Evolutionary conservation across 2,888 invertebrate species (phyloP).

Genomic region (Aphodius sticticus): DNA sequence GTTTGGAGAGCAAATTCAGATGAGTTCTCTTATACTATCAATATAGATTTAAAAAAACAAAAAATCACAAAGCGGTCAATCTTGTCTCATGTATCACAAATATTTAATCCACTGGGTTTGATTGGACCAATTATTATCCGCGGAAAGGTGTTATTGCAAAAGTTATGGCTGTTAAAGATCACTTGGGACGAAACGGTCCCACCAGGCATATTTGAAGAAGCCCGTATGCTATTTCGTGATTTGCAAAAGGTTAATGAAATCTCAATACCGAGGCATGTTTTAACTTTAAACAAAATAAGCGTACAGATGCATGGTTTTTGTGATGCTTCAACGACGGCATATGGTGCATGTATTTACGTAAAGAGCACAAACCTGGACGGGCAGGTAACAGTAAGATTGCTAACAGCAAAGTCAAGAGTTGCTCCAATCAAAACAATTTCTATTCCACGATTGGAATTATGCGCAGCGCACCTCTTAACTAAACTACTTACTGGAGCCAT

Average conservation of each 20-base stretch:
- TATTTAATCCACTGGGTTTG: slow-evolving; percentile 7
- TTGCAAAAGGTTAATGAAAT: background rate
- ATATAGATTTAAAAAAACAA: background rate
- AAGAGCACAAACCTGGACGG: background rate
- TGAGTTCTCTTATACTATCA: background rate
- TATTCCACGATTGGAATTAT: slow-evolving; percentile 29
- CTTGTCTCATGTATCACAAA: background rate
- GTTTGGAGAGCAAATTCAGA: slow-evolving; percentile 1
- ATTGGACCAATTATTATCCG: background rate
- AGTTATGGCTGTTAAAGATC: background rate
- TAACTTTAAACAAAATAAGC: background rate
- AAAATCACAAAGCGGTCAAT: background rate
- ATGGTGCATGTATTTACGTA: slow-evolving; percentile 29
- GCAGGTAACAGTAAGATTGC: slow-evolving; percentile 8
- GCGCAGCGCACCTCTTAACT: slow-evolving; percentile 27
- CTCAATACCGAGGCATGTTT: background rate
- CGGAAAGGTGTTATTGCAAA: background rate
- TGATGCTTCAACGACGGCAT: slow-evolving; percentile 9
- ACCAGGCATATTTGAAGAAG: background rate
- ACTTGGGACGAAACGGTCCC: background rate
- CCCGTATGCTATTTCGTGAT: background rate
- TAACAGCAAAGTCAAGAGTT: slow-evolving; percentile 24
- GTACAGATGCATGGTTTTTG: slow-evolving; percentile 19
- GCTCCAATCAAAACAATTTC: slow-evolving; percentile 27
- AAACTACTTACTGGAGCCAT: slow-evolving; percentile 6